Conservation (phyloP, 2,113 vertebrate genomes). For the Ovibos moschatus region DNA sequence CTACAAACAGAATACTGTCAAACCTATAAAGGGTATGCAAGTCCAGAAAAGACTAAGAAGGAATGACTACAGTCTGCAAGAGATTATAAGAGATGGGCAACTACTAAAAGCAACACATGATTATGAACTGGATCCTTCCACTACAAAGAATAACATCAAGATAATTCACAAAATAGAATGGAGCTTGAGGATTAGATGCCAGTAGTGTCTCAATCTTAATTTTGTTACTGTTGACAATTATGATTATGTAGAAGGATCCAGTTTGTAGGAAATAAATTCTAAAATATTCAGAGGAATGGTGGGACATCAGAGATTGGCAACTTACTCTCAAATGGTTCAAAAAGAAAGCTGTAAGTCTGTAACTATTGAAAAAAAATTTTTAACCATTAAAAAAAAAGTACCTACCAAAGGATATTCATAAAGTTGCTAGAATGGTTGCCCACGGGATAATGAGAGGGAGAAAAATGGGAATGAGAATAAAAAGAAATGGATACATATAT, state of each 20-base stretch:
- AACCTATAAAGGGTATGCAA: neutral
- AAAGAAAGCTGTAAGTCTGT: neutral
- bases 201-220: neutral
- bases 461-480: neutral
- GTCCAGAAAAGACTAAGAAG: neutral
- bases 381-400: neutral
- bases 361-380: neutral
- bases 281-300: conserved; percentile 11
- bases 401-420: neutral
- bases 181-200: neutral
- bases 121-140: neutral
- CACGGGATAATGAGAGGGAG: neutral
- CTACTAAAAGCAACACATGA: neutral
- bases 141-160: neutral
- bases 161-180: neutral
- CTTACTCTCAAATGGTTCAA: neutral
- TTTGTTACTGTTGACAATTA: neutral
- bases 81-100: neutral
- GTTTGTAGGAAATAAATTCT: neutral
- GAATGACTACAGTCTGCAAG: neutral
- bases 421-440: neutral
- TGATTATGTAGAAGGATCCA: neutral
- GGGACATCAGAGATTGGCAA: neutral
- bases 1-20: neutral
- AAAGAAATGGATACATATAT: neutral